Evolutionary conservation across 2,113 vertebrate genomes (phyloP).

Genomic region (Podarcis raffonei): DNA sequence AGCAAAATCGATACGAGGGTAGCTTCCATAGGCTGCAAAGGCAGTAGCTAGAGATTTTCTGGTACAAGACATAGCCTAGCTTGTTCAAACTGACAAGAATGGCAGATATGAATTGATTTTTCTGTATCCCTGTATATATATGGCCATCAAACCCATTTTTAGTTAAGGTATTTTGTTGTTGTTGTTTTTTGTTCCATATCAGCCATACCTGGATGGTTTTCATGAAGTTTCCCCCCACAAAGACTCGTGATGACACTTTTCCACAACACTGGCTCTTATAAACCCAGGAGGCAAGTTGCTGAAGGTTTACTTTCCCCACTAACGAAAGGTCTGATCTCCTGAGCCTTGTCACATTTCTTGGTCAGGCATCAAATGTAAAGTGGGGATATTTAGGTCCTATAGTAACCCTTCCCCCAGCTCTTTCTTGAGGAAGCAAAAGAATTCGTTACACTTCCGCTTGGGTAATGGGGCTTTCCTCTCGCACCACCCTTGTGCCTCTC

Average conservation of each 20-base stretch:
- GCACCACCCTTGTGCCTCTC: too few species aligned
- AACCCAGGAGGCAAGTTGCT: conserved; percentile 8
- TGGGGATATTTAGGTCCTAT: conserved; percentile 39
- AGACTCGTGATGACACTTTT: conserved; percentile 30
- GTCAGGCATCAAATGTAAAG: conserved; percentile 51
- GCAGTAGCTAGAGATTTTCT: conserved; percentile 23
- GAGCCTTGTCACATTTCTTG: conserved; percentile 29
- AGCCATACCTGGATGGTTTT: conserved; percentile 38
- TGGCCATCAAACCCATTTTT: background rate
- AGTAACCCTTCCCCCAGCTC: background rate
- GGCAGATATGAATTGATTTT: conserved; percentile 28
- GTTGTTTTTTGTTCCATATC: conserved; percentile 42
- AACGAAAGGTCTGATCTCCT: conserved; percentile 41
- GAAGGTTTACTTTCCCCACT: conserved; percentile 51
- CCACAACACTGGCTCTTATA: conserved; percentile 35
- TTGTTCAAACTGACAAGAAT: conserved; percentile 29
- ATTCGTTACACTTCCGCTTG: too few species aligned
- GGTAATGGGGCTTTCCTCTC: too few species aligned
- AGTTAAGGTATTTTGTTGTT: background rate
- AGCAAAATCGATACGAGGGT: conserved; percentile 29
- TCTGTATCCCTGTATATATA: conserved; percentile 14
- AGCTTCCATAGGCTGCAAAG: background rate
- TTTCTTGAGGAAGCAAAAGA: background rate
- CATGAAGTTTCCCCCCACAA: conserved; percentile 38
- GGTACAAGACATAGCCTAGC: conserved; percentile 1